Base-by-base conservation (phyloP, 2,797 vertebrate species). In the Melanotaenia parkinsoni region DNA sequence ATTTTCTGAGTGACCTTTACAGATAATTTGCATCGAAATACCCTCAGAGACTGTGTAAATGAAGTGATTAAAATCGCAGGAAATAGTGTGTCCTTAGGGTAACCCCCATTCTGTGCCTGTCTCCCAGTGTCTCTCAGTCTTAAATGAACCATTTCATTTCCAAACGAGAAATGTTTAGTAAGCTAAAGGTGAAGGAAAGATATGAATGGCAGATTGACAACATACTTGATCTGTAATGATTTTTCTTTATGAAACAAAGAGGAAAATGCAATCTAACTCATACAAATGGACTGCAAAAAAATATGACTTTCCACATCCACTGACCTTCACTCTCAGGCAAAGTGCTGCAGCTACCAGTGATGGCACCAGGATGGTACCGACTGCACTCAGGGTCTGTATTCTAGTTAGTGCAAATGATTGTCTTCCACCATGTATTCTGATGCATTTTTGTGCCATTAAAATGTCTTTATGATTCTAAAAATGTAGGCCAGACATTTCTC, bases 1-100 rank as follows among this genome's bases (percentile, higher is more conserved):
- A 70, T 87, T 69, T 80, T 71, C 70, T 10, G 67, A 4, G 28
- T 91, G 90, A 92, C 89, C 90, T 93, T 93, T 93, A 79, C 58
- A 82, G 67, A 66, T 80, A 22, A 93, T 92, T 92, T 92, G 87
- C 88, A 92, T 87, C 78, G 79, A 89, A 89, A 92, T 86, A 83
- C 63, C 85, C 76, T 13, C 63, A 74, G 80, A 76, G 79, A 70
- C 76, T 67, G 79, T 76, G 72, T 79, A 89, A 90, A 89, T 89
- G 70, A 88, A 88, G 86, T 89, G 82, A 89, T 91, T 89, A 91
- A 91, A 93, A 89, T 91, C 85, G 84, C 76, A 74, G 74, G 54
- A 74, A 86, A 84, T 79, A 40, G 73, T 70, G 43, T 81, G 88
- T 89, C 86, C 76, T 86, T 63, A 57, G 84, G 80, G 77, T 79